Conservation (phyloP, 1,140 invertebrate species). For the Lepidurus apus region DNA sequence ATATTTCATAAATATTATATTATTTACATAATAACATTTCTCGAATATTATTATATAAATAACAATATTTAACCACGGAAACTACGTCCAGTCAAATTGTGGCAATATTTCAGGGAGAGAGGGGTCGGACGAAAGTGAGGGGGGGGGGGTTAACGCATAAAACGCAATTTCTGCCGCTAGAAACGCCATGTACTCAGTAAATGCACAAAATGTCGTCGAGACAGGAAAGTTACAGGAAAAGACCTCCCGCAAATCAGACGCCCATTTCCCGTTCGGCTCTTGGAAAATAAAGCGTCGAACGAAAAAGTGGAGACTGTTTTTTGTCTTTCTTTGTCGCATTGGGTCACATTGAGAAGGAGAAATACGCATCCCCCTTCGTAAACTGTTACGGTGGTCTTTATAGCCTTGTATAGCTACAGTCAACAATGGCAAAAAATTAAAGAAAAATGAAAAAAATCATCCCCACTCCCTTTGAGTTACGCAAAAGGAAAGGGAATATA, state of each 20-base stretch:
- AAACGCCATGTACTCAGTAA: background rate
- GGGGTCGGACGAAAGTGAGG: no score
- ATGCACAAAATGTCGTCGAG: background rate
- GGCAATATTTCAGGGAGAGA: no score
- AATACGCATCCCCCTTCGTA: background rate
- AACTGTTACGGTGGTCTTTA: background rate
- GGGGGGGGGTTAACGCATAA: no score
- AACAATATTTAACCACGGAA: no score
- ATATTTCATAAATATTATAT: no score
- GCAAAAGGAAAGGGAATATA: background rate
- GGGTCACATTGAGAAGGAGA: background rate
- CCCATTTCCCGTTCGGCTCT: background rate
- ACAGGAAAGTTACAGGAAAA: background rate
- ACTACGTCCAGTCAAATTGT: no score
- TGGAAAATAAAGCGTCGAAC: background rate
- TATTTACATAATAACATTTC: no score
- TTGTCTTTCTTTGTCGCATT: background rate
- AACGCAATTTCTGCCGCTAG: no score
- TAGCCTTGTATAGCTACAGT: background rate
- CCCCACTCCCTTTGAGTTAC: background rate
- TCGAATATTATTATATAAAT: no score
- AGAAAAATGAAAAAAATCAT: background rate
- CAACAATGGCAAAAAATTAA: background rate
- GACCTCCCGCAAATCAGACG: slow-evolving; percentile 20
- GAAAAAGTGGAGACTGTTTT: background rate